A percentile compares a stretch with the other conserved stretches of the same genome.
phyloP scores from a whole-genome alignment of 2,113 vertebrate genomes.

The Rattus rattus region DNA sequence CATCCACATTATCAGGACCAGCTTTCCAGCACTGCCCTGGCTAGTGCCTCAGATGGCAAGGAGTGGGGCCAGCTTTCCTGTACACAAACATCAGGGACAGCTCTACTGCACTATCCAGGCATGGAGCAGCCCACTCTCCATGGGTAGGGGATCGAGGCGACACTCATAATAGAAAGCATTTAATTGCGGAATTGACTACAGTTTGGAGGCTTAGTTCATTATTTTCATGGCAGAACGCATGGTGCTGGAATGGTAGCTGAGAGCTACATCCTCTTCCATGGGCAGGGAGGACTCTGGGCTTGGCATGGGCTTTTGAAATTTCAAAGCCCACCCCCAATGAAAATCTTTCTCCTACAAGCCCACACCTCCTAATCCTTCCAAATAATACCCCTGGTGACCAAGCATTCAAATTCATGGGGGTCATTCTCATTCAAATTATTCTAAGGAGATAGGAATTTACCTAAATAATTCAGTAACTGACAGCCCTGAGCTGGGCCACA shows the following conservation, averaged over 20 bases:
- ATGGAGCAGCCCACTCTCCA: background rate
- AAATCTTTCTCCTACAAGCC: background rate
- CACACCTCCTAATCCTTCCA: background rate
- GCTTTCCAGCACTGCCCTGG: too few relatives aligned
- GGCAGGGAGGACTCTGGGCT: background rate
- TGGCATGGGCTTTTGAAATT: background rate
- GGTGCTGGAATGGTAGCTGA: background rate
- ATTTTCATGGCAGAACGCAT: background rate
- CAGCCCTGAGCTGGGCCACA: background rate
- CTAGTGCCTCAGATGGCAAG: background rate
- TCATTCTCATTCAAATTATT: background rate
- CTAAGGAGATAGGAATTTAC: background rate
- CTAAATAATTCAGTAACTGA: background rate
- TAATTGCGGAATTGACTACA: background rate
- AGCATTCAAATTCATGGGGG: background rate
- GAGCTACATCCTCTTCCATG: background rate
- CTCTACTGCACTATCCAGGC: background rate
- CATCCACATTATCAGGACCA: background rate
- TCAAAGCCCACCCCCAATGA: background rate
- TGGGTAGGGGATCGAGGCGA: background rate
- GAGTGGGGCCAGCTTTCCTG: too few relatives aligned
- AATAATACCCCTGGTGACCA: background rate
- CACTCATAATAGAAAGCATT: background rate
- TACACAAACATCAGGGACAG: background rate
- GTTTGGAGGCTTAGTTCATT: background rate